Percentiles rank a stretch among this genome's conserved stretches.
phyloP scores from a whole-genome alignment of 2,113 vertebrate genomes.

The Acanthochromis polyacanthus region DNA sequence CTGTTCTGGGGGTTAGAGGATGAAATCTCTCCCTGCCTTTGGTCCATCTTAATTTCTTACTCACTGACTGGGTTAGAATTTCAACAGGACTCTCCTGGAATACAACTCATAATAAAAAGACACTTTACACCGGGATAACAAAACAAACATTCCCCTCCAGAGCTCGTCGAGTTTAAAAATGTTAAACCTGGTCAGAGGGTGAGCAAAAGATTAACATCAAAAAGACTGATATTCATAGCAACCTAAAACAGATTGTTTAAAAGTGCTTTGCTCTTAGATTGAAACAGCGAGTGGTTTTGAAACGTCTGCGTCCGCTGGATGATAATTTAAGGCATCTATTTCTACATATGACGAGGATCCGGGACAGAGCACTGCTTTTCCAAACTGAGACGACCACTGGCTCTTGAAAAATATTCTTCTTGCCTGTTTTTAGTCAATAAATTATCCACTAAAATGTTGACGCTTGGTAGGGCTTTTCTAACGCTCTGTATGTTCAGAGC shows the following conservation, averaged over 20 bases:
- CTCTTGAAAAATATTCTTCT: constrained; percentile 8
- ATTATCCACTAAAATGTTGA: constrained; percentile 26
- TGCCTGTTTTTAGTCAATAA: constrained; percentile 20
- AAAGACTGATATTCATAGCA: constrained; percentile 56
- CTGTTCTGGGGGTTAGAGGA: constrained; percentile 4
- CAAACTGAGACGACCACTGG: constrained; percentile 12
- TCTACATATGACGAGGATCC: constrained; percentile 53
- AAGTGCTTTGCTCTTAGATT: constrained; percentile 71
- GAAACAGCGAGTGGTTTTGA: constrained; percentile 48
- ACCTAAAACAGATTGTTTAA: constrained; percentile 51
- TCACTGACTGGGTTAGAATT: constrained; percentile 56
- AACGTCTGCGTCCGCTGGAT: constrained; percentile 31
- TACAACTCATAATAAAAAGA: constrained; percentile 57
- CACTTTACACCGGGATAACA: constrained; percentile 40
- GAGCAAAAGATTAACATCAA: constrained; percentile 42
- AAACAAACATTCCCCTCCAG: constrained; percentile 33
- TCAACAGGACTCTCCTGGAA: constrained; percentile 51
- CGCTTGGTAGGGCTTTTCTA: neutral
- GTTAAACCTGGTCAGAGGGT: constrained; percentile 10
- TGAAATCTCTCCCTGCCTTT: constrained; percentile 88
- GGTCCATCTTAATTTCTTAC: constrained; percentile 87
- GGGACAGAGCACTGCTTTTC: constrained; percentile 30
- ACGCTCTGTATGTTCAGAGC: constrained; percentile 20
- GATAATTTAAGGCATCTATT: constrained; percentile 78
- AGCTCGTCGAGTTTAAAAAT: constrained; percentile 48